These are phyloP conservation scores for Malachius bipustulatus DNA, from an alignment of 2,888 invertebrate genomes.

Conservation along the genomic window DNA sequence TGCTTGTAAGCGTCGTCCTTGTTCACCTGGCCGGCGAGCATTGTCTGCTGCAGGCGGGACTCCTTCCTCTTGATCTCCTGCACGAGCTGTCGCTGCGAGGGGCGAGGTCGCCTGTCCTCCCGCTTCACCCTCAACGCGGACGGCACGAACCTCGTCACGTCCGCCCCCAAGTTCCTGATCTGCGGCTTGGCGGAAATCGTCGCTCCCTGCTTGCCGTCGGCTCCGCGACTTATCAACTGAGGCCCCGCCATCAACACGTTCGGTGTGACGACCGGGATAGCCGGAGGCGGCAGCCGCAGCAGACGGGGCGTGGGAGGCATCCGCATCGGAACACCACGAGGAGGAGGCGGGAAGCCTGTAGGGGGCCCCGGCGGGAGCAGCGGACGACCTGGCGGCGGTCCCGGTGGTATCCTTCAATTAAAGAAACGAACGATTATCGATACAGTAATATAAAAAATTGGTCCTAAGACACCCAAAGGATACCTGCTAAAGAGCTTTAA, in stretches of 20 bases:
- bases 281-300: constrained; percentile 29
- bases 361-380: constrained; percentile 46
- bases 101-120: constrained; percentile 58
- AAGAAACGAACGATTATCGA: constrained; percentile 38
- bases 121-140: constrained; percentile 85
- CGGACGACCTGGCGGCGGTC: constrained; percentile 43
- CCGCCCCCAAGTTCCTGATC: constrained; percentile 84
- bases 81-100: constrained; percentile 42
- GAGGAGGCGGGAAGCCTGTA: constrained; percentile 48
- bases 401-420: constrained; percentile 45
- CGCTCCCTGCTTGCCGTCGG: constrained; percentile 43
- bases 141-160: constrained; percentile 91
- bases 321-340: constrained; percentile 43
- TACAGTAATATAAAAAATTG: too few species aligned
- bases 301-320: constrained; percentile 44
- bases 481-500: too few species aligned
- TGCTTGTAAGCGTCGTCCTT: constrained; percentile 98
- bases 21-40: constrained; percentile 44
- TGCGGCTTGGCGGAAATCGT: constrained; percentile 96
- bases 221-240: constrained; percentile 64
- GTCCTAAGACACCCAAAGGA: too few species aligned
- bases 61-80: constrained; percentile 44
- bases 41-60: constrained; percentile 29
- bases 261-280: constrained; percentile 38
- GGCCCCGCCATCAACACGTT: constrained; percentile 75